These are phyloP conservation scores for Physella acuta DNA, from an alignment of 1,140 invertebrate genomes.

Conservation along the genomic window DNA sequence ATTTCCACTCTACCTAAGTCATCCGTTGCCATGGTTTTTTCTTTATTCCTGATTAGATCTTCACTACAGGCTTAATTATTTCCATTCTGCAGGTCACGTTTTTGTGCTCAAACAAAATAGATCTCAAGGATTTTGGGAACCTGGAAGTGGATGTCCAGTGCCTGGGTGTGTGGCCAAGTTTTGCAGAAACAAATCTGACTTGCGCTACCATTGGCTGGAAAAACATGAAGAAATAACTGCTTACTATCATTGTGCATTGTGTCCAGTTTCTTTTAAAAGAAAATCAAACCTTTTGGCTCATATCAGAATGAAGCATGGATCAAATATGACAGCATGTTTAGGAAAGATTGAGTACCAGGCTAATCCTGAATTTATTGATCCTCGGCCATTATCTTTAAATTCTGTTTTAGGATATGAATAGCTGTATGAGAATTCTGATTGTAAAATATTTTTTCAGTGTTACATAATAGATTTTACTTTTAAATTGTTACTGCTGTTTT, in stretches of 20 bases:
- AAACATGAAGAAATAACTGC: slow-evolving; percentile 21
- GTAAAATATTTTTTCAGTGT: no score
- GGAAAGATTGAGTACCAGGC: slow-evolving; percentile 14
- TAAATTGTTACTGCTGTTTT: no score
- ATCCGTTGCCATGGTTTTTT: background rate
- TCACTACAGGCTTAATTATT: background rate
- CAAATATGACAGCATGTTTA: background rate
- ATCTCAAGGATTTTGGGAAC: slow-evolving; percentile 7
- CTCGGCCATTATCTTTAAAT: slow-evolving; percentile 10
- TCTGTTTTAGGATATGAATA: slow-evolving; percentile 12
- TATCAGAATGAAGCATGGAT: slow-evolving; percentile 12
- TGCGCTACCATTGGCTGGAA: slow-evolving; percentile 18
- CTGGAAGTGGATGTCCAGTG: slow-evolving; percentile 23
- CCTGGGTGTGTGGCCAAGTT: slow-evolving; percentile 20
- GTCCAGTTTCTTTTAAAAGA: slow-evolving; percentile 11
- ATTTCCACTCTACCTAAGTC: no score
- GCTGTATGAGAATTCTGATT: no score
- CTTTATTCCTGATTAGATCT: background rate
- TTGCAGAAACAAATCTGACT: slow-evolving; percentile 15
- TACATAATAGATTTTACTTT: no score
- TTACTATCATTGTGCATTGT: slow-evolving; percentile 14
- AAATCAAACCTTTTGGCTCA: slow-evolving; percentile 21
- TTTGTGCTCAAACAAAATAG: slow-evolving; percentile 1
- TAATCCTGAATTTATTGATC: slow-evolving; percentile 17
- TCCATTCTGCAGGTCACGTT: slow-evolving; percentile 14